Conservation (phyloP, 2,888 invertebrate species). For the Neoitamus cyanurus region DNA sequence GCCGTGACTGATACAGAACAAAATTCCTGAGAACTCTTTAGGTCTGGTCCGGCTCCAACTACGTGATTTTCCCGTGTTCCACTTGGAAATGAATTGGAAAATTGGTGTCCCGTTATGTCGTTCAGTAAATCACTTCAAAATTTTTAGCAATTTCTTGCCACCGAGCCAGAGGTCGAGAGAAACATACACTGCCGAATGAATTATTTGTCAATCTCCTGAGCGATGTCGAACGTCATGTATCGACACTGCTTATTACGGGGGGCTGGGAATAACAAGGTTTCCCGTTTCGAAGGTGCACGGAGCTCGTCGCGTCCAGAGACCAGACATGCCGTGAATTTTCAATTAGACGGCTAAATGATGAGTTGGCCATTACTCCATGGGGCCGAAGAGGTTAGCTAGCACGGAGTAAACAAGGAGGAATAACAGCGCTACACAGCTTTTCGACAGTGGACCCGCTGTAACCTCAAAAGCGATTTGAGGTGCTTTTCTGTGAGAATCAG, state of each 20-base stretch:
- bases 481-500: background rate
- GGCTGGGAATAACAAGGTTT: background rate
- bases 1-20: background rate
- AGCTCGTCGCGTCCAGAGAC: background rate
- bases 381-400: background rate
- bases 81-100: slow-evolving; percentile 24
- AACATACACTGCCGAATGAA: background rate
- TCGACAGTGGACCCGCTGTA: background rate
- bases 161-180: background rate
- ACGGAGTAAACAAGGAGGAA: background rate
- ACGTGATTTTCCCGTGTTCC: slow-evolving; percentile 1
- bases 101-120: slow-evolving; percentile 25
- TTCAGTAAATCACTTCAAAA: slow-evolving; percentile 27
- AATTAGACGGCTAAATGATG: slow-evolving; percentile 28
- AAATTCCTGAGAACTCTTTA: background rate
- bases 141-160: background rate
- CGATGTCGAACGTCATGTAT: background rate
- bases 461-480: slow-evolving; percentile 1
- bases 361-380: background rate
- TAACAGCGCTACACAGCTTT: background rate
- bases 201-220: slow-evolving; percentile 1
- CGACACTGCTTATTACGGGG: background rate
- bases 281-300: background rate
- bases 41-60: background rate
- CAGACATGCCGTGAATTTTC: slow-evolving; percentile 31